A percentile compares a stretch with the other conserved stretches of the same genome.
Evolutionary conservation across 2,113 vertebrate species (phyloP).

Genomic region (Pipra filicauda): DNA sequence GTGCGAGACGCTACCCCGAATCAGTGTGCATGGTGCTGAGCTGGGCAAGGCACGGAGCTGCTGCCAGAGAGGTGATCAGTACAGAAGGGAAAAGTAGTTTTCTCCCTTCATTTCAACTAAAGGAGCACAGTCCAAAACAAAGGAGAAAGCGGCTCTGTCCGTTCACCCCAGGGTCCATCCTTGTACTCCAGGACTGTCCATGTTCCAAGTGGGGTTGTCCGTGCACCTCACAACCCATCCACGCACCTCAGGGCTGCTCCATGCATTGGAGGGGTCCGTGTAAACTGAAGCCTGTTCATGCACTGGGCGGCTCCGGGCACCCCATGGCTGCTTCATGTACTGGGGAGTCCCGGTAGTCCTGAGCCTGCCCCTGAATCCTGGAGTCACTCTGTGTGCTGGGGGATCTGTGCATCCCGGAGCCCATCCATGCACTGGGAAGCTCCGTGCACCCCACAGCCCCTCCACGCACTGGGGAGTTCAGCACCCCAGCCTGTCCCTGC

Average conservation of each 20-base stretch:
- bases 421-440: not conserved
- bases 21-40: rapidly evolving
- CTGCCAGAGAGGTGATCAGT: rapidly evolving
- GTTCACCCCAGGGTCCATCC: rapidly evolving
- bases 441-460: not conserved
- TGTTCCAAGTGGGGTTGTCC: not conserved
- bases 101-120: not conserved
- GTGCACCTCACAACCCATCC: not conserved
- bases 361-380: not conserved
- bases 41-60: rapidly evolving
- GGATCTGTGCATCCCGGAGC: not conserved
- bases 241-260: not conserved
- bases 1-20: not conserved
- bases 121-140: rapidly evolving
- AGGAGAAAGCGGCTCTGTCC: not conserved
- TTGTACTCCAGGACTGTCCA: not conserved
- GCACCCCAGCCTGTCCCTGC: not conserved
- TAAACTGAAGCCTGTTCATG: not conserved
- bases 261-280: rapidly evolving
- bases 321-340: rapidly evolving
- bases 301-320: not conserved
- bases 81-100: not conserved
- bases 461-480: not conserved
- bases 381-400: not conserved
- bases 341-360: not conserved